These are phyloP conservation scores for Nomada fucata DNA, from an alignment of 2,888 invertebrate genomes.

Conservation along the genomic window DNA sequence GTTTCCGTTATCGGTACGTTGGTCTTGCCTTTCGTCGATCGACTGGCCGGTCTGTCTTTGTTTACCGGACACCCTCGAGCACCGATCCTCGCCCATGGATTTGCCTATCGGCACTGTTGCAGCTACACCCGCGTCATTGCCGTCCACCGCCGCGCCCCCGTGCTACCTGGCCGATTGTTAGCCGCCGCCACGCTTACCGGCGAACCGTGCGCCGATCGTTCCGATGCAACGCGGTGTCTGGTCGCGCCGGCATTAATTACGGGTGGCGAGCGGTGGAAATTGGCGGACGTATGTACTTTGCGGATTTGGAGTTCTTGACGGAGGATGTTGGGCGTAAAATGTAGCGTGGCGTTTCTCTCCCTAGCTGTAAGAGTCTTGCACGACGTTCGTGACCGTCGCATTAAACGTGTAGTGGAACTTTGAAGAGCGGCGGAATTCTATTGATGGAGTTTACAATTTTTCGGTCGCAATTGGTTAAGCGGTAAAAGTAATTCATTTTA, in stretches of 20 bases:
- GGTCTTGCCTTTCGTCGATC: conserved; percentile 55
- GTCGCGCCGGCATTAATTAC: conserved; percentile 66
- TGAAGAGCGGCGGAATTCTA: too few relatives aligned
- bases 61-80: conserved; percentile 48
- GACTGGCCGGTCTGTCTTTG: conserved; percentile 42
- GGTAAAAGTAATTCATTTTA: too few relatives aligned
- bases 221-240: conserved; percentile 53
- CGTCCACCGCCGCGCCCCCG: background rate
- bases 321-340: background rate
- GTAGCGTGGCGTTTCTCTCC: too few relatives aligned
- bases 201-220: conserved; percentile 58
- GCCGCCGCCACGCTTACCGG: conserved; percentile 64
- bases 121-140: conserved; percentile 36
- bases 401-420: too few relatives aligned
- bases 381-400: too few relatives aligned
- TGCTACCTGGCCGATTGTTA: conserved; percentile 40
- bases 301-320: background rate
- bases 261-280: conserved; percentile 61
- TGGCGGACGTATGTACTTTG: conserved; percentile 44
- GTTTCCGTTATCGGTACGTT: conserved; percentile 1
- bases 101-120: conserved; percentile 75
- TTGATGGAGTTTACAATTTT: too few relatives aligned
- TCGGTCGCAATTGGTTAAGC: too few relatives aligned
- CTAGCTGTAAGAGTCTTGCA: too few relatives aligned
- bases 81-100: conserved; percentile 66